Evolutionary conservation across 2,888 invertebrate genomes (phyloP), one percentile per base, ranked within the genome.

Genomic region (Luperina testacea): DNA sequence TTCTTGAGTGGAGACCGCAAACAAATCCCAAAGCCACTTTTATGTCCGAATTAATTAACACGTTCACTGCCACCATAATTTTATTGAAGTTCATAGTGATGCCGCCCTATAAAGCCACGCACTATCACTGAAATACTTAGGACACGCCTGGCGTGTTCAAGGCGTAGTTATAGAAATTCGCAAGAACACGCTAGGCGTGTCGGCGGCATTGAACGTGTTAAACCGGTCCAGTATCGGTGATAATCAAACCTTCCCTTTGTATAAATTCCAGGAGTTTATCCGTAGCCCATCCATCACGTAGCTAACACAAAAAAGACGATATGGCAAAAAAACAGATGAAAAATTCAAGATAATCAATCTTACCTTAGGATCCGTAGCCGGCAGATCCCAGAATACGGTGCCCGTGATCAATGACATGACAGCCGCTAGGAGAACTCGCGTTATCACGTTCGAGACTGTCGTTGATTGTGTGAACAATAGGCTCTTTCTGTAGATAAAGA

Each of bases 341-440:
- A 59, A n/a, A 13, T n/a, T 59, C 13, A 59, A 59, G 15, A 17
- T 17, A 0, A 38, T 38, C 32, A 0, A 38, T 38, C 32, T 61
- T 89, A 97, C 96, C 95, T 95, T 95, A 5, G 98, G 97, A 93
- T 98, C 98, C 7, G 98, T 97, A 61, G 98, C 97, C 1, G 98
- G 98, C 8, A 99, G 97, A 92, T 99, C 98, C 99, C 99, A 99
- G 94, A 98, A 99, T 88, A 99, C 98, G 87, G 98, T 98, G 64
- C 99, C 99, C 57, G 98, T 97, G 86, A 98, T 97, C 75, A 99
- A 97, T 6, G 99, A 99, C 91, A 99, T 97, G 84, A 98, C 97
- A 2, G 98, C 98, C 0, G 99, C 98, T 27, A 98, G 97, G 38
- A 99, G 97, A 20, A 99, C 97, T 84, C 98, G 97, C 65, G 98